phyloP scores from a whole-genome alignment of 2,888 invertebrate species.

The Caprella mutica region DNA sequence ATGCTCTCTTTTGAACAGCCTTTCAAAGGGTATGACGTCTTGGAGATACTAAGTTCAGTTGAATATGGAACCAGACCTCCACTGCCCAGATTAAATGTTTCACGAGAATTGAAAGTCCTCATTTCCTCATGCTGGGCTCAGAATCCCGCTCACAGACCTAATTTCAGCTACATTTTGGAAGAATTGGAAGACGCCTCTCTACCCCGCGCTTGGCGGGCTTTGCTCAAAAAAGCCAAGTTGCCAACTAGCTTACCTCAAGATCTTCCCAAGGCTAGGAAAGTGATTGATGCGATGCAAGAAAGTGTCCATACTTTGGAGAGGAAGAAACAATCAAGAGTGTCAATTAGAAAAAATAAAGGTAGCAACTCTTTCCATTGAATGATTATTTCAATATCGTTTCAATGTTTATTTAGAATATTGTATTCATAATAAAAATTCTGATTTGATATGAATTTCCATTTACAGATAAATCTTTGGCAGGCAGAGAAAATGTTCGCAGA shows the following conservation, averaged over 20 bases:
- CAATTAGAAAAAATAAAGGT: too few species aligned
- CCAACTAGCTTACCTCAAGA: conserved; percentile 17
- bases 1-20: conserved; percentile 29
- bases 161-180: conserved; percentile 22
- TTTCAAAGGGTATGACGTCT: conserved; percentile 29
- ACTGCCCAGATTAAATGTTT: conserved; percentile 22
- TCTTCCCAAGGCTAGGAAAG: conserved; percentile 21
- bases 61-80: conserved; percentile 27
- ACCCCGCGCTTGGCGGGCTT: conserved; percentile 27
- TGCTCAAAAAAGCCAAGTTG: conserved; percentile 24
- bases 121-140: conserved; percentile 34
- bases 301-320: conserved; percentile 3
- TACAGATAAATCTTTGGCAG: too few species aligned
- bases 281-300: conserved; percentile 7
- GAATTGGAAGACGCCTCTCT: conserved; percentile 26
- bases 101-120: conserved; percentile 24
- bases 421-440: too few species aligned
- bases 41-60: conserved; percentile 29
- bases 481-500: too few species aligned
- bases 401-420: too few species aligned
- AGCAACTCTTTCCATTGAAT: too few species aligned
- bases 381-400: too few species aligned
- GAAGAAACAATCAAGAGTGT: too few species aligned
- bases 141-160: conserved; percentile 28
- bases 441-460: too few species aligned